Evolutionary conservation across 2,888 invertebrate species (phyloP).

Genomic region (Pandemis corylana): DNA sequence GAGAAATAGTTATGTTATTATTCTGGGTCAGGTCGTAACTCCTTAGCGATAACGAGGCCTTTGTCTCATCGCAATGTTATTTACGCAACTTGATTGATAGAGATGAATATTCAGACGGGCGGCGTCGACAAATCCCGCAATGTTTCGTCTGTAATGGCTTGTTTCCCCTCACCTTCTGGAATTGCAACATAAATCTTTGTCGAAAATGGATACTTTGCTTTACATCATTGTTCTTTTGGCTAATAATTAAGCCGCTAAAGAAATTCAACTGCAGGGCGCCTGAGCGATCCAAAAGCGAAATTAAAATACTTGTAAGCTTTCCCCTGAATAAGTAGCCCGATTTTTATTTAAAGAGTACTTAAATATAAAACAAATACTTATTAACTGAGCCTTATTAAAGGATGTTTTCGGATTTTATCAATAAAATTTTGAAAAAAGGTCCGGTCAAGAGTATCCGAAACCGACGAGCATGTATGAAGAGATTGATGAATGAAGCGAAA

Average conservation of each 20-base stretch:
- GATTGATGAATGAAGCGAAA: no score
- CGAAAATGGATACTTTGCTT: slow-evolving; percentile 62
- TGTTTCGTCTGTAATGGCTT: slow-evolving; percentile 61
- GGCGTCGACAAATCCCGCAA: slow-evolving; percentile 62
- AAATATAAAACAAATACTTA: not conserved
- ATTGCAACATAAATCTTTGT: slow-evolving; percentile 71
- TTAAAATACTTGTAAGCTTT: slow-evolving; percentile 10
- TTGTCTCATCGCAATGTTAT: slow-evolving; percentile 65
- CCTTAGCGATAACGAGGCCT: slow-evolving; percentile 62
- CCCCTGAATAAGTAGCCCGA: not conserved
- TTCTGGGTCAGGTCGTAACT: slow-evolving; percentile 57
- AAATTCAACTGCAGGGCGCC: slow-evolving; percentile 11
- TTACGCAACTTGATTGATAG: slow-evolving; percentile 74
- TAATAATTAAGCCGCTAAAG: slow-evolving; percentile 50
- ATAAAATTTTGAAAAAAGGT: no score
- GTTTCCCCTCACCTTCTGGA: slow-evolving; percentile 64
- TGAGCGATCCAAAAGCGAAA: not conserved
- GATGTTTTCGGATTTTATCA: not conserved
- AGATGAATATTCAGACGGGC: slow-evolving; percentile 70
- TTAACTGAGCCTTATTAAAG: not conserved
- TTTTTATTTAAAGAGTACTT: no score
- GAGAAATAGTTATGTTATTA: slow-evolving; percentile 56
- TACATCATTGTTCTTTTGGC: slow-evolving; percentile 54
- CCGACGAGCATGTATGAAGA: no score
- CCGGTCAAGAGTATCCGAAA: no score